phyloP scores from a whole-genome alignment of 1,140 invertebrate genomes.

The Thaumatotibia leucotreta region DNA sequence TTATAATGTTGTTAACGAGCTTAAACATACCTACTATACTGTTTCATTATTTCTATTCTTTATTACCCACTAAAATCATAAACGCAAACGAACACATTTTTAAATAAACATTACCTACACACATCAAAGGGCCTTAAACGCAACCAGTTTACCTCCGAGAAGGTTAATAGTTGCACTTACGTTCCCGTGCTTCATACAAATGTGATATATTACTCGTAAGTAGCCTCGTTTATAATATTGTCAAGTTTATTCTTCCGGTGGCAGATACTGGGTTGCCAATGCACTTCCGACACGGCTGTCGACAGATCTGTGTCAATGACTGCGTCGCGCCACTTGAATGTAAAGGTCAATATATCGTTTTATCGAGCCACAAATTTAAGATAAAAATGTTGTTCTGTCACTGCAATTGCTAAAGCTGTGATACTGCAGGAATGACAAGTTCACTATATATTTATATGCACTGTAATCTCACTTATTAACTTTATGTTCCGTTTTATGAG shows the following conservation, averaged over 20 bases:
- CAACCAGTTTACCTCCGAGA: constrained; percentile 22
- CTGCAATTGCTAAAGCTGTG: background rate
- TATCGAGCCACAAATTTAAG: background rate
- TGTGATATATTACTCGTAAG: background rate
- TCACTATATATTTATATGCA: too few species aligned
- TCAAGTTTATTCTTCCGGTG: background rate
- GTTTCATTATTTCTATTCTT: too few species aligned
- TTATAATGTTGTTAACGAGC: too few species aligned
- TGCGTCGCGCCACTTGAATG: background rate
- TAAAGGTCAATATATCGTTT: constrained; percentile 3
- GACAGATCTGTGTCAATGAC: constrained; percentile 11
- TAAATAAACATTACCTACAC: background rate
- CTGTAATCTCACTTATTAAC: too few species aligned
- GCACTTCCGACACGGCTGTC: constrained; percentile 1
- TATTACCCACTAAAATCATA: background rate
- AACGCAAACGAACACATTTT: background rate
- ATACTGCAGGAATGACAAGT: too few species aligned
- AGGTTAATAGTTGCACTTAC: constrained; percentile 19
- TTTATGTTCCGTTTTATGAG: too few species aligned
- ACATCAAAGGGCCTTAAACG: constrained; percentile 20
- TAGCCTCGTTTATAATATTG: background rate
- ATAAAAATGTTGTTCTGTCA: background rate
- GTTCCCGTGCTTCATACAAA: background rate
- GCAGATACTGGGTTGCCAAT: background rate
- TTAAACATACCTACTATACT: too few species aligned